phyloP scores from a whole-genome alignment of 2,797 vertebrate genomes.

The Sibirionetta formosa region DNA sequence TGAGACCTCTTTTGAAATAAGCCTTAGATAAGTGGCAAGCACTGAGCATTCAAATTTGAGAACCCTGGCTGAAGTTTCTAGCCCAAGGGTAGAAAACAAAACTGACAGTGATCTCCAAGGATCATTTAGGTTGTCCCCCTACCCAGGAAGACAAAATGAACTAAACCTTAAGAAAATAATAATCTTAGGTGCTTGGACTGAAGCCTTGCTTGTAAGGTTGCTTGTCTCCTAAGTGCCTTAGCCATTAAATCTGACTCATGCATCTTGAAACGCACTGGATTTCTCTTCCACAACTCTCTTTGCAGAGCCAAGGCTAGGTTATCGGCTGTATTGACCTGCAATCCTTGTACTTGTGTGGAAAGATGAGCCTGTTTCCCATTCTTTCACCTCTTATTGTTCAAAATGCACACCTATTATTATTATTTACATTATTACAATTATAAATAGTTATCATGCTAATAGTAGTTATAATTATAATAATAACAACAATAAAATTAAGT shows the following conservation, averaged over 20 bases:
- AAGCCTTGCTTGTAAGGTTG: not conserved
- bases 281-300: slow-evolving; percentile 47
- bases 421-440: not conserved
- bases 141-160: slow-evolving; percentile 7
- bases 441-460: not conserved
- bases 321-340: slow-evolving; percentile 55
- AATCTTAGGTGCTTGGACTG: not conserved
- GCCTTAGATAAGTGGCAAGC: slow-evolving; percentile 25
- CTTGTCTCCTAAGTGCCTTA: slow-evolving; percentile 6
- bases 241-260: slow-evolving; percentile 61
- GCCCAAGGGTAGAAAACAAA: slow-evolving; percentile 44
- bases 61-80: slow-evolving; percentile 40
- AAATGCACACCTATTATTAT: not conserved
- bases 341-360: slow-evolving; percentile 10
- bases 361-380: not conserved
- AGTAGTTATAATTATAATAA: not conserved
- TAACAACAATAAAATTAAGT: not conserved
- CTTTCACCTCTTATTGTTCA: not conserved
- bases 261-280: slow-evolving; percentile 50
- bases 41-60: not conserved
- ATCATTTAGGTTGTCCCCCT: slow-evolving; percentile 24
- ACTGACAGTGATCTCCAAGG: slow-evolving; percentile 10
- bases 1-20: slow-evolving; percentile 54
- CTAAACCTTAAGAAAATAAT: slow-evolving; percentile 29
- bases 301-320: slow-evolving; percentile 47